phyloP scores from a whole-genome alignment of 2,888 invertebrate species.

The Xylophagus ater region DNA sequence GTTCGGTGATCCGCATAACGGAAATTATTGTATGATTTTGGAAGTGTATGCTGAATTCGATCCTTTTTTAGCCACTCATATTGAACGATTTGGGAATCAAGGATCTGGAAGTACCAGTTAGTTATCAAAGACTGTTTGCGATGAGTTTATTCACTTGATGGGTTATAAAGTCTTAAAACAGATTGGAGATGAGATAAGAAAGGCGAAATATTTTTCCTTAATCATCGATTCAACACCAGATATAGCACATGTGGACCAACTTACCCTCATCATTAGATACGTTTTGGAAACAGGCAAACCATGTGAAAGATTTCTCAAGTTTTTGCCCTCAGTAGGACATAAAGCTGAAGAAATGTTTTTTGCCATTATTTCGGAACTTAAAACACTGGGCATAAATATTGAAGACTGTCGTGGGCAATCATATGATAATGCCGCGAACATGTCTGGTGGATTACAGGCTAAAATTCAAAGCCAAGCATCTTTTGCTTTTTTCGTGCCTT shows the following conservation, averaged over 20 bases:
- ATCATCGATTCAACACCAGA: constrained; percentile 14
- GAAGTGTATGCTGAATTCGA: constrained; percentile 6
- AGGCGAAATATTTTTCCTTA: constrained; percentile 10
- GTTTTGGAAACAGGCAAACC: constrained; percentile 2
- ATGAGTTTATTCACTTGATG: no score
- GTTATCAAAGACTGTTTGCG: constrained; percentile 4
- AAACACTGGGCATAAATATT: no score
- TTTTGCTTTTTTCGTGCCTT: no score
- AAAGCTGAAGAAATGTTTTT: constrained; percentile 4
- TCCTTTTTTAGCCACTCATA: constrained; percentile 6
- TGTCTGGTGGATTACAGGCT: no score
- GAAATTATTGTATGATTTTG: no score
- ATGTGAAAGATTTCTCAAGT: constrained; percentile 10
- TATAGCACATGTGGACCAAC: constrained; percentile 12
- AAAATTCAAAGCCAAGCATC: no score
- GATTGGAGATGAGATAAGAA: neutral
- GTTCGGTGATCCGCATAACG: no score
- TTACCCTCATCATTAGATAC: constrained; percentile 11
- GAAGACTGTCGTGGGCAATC: no score
- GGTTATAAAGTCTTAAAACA: constrained; percentile 2
- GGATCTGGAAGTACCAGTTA: constrained; percentile 5
- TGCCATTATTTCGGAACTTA: neutral
- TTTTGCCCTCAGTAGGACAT: constrained; percentile 5
- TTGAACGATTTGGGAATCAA: no score
- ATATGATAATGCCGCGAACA: no score